These are phyloP conservation scores for Drosophila erecta DNA, from an alignment of 1,140 invertebrate genomes.

Conservation along the genomic window DNA sequence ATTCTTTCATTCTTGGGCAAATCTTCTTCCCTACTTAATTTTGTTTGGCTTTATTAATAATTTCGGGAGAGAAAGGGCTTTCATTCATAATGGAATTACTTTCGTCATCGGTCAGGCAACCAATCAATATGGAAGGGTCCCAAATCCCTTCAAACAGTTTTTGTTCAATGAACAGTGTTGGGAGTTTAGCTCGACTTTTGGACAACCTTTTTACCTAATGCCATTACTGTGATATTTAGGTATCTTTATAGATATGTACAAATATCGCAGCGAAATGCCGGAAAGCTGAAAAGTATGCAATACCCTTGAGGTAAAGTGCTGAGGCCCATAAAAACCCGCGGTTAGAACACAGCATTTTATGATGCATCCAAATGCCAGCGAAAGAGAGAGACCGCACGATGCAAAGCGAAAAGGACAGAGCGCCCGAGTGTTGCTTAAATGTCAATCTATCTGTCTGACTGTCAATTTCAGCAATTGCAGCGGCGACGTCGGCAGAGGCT, in stretches of 20 bases:
- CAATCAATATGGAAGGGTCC: slow-evolving; percentile 31
- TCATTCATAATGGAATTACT: slow-evolving; percentile 47
- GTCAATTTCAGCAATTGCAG: slow-evolving; percentile 81
- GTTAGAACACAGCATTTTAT: slow-evolving; percentile 75
- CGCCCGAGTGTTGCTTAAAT: slow-evolving; percentile 77
- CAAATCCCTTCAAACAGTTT: slow-evolving; percentile 18
- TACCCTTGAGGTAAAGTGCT: slow-evolving; percentile 69
- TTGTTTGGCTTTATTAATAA: slow-evolving; percentile 46
- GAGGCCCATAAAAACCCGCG: slow-evolving; percentile 57
- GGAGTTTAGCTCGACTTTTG: not conserved
- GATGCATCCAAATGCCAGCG: slow-evolving; percentile 67
- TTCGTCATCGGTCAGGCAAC: slow-evolving; percentile 4
- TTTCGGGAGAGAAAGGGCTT: slow-evolving; percentile 25
- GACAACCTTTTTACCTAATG: not conserved
- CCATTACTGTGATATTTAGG: too few species aligned
- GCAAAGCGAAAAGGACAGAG: not conserved
- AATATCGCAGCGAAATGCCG: slow-evolving; percentile 20
- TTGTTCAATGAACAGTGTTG: slow-evolving; percentile 1
- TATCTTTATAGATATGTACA: too few species aligned
- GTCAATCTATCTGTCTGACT: slow-evolving; percentile 82
- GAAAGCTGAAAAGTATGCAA: slow-evolving; percentile 73
- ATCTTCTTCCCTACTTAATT: slow-evolving; percentile 31
- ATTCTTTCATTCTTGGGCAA: not conserved
- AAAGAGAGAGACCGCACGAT: not conserved
- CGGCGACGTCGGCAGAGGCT: slow-evolving; percentile 46